Evolutionary conservation across 2,113 vertebrate species (phyloP), one percentile per base, ranked within the genome.

Genomic region (Eurypyga helias): DNA sequence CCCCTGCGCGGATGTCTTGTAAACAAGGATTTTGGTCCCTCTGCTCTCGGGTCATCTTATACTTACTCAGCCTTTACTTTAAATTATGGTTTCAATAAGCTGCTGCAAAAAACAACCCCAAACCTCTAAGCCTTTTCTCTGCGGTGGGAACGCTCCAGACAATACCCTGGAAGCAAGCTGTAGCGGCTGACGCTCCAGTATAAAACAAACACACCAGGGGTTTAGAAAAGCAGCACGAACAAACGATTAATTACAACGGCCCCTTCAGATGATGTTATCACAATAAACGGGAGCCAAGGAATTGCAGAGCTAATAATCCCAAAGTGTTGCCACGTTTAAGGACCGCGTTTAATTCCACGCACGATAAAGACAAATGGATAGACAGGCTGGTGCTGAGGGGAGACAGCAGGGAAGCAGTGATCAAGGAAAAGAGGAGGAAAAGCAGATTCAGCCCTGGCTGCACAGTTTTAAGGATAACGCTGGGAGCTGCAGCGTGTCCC

Each of bases 231-330:
- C 81, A 89, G 75, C 31, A 86, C 3, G 21, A 78, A 76, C 67
- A 85, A 79, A 83, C 55, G 65, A 49, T 87, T 92, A 89, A 96
- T 93, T 91, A 95, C 77, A 64, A 45, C 0, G 9, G 54, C 76
- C 88, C 93, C 48, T 88, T 96, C 93, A 81, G 90, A 87, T 66
- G 85, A 87, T 76, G 57, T 25, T 81, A 85, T 85, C 76, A 90
- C 61, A 92, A 90, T 58, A 93, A 88, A 73, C 20, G 48, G 77
- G 84, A 87, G 78, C 62, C 70, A 69, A 54, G 55, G 90, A 91
- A 70, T 61, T 46, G 83, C 87, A 93, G 75, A 96, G 82, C 51
- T 85, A 87, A 88, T 94, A 88, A 95, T 81, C 90, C 60, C 60
- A 45, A 94, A 76, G 67, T 3, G 45, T 62, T 89, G 80, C n/a